A percentile compares a stretch with the other conserved stretches of the same genome.
Evolutionary conservation across 2,797 vertebrate species (phyloP).

Genomic region (Streptopelia turtur): DNA sequence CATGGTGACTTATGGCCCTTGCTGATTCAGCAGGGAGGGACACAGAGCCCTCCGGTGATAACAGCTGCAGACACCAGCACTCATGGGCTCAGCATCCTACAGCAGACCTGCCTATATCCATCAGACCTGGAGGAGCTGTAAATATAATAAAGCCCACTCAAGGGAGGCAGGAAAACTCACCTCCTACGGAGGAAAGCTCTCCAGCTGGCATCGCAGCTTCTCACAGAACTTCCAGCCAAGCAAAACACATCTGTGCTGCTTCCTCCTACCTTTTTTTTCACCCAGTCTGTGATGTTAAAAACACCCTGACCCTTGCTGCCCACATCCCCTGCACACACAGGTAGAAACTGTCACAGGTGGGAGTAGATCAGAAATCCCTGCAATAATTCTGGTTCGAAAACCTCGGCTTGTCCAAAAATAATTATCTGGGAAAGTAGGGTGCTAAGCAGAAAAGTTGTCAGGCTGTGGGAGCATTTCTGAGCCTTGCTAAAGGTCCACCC

Average conservation of each 20-base stretch:
- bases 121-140: neutral
- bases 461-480: neutral
- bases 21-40: neutral
- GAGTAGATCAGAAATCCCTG: neutral
- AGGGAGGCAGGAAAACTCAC: neutral
- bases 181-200: neutral
- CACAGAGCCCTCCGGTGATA: neutral
- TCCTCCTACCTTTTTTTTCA: neutral
- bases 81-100: neutral
- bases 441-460: neutral
- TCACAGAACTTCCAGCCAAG: neutral
- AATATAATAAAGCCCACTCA: neutral
- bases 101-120: neutral
- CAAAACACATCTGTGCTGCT: neutral
- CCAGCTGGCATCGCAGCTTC: neutral
- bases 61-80: neutral
- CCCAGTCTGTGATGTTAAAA: neutral
- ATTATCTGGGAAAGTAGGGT: neutral
- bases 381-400: neutral
- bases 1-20: accelerated
- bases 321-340: neutral
- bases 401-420: neutral
- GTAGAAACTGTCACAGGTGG: neutral
- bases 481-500: accelerated
- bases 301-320: neutral